Conservation (phyloP, 2,888 invertebrate genomes). For the Macrophya annulata region DNA sequence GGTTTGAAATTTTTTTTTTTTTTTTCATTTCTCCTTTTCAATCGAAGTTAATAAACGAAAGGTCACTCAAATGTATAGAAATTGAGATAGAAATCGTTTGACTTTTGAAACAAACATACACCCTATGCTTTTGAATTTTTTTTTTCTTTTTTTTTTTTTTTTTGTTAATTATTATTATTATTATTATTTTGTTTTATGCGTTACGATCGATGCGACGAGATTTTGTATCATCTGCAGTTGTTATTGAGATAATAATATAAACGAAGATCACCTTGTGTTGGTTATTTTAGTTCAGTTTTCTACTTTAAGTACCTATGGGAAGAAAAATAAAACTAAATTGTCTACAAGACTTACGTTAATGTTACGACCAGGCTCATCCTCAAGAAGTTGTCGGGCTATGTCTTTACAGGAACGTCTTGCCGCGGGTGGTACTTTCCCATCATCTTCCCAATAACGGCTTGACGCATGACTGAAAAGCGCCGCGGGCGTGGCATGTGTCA, state of each 20-base stretch:
- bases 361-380: slow-evolving; percentile 88
- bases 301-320: too few relatives aligned
- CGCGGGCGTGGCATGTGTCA: slow-evolving; percentile 91
- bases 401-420: slow-evolving; percentile 89
- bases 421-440: slow-evolving; percentile 87
- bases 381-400: slow-evolving; percentile 89
- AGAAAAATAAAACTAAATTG: slow-evolving; percentile 15
- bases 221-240: too few relatives aligned
- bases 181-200: too few relatives aligned
- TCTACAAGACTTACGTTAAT: slow-evolving; percentile 84
- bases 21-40: not conserved
- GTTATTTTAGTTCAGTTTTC: not conserved
- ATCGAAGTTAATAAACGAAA: not conserved
- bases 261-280: not conserved
- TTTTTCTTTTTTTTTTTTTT: not conserved
- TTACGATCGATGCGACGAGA: too few relatives aligned
- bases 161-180: not conserved
- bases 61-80: not conserved
- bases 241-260: not conserved
- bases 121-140: not conserved
- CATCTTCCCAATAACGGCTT: slow-evolving; percentile 90
- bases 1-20: not conserved
- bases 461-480: slow-evolving; percentile 89
- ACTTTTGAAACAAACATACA: not conserved
- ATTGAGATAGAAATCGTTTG: too few relatives aligned